Percentiles rank a stretch among this genome's conserved stretches.
These are phyloP conservation scores for Orientallactaga sibirica DNA, from an alignment of 2,797 vertebrate species.

Conservation along the genomic window DNA sequence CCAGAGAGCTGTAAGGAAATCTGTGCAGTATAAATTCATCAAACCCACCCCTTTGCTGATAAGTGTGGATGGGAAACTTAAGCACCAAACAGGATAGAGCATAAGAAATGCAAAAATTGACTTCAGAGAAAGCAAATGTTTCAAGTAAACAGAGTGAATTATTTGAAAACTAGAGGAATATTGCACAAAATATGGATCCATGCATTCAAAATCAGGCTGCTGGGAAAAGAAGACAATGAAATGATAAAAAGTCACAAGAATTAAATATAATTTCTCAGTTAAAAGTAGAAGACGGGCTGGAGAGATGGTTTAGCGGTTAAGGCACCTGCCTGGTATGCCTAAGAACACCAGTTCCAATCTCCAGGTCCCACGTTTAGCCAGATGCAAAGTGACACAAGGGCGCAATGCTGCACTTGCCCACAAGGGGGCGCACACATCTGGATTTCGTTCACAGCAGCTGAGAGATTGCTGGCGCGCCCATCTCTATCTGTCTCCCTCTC, in stretches of 20 bases:
- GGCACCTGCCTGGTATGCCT: too few relatives aligned
- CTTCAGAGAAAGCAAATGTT: neutral
- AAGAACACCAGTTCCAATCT: too few relatives aligned
- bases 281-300: neutral
- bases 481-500: too few relatives aligned
- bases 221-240: neutral
- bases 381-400: too few relatives aligned
- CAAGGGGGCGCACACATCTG: too few relatives aligned
- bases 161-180: neutral
- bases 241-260: neutral
- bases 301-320: too few relatives aligned
- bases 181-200: neutral
- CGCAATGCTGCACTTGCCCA: too few relatives aligned
- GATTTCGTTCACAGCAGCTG: too few relatives aligned
- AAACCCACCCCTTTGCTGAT: neutral
- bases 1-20: neutral
- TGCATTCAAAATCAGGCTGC: neutral
- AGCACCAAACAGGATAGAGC: neutral
- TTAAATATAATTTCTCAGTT: neutral
- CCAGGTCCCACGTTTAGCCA: too few relatives aligned
- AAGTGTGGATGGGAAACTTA: neutral
- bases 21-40: neutral
- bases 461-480: too few relatives aligned
- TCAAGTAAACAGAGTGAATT: neutral
- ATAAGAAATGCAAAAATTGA: neutral